Evolutionary conservation across 2,113 vertebrate species (phyloP), one percentile per base, ranked within the genome.

Genomic region (Xyliphius kryptos): DNA sequence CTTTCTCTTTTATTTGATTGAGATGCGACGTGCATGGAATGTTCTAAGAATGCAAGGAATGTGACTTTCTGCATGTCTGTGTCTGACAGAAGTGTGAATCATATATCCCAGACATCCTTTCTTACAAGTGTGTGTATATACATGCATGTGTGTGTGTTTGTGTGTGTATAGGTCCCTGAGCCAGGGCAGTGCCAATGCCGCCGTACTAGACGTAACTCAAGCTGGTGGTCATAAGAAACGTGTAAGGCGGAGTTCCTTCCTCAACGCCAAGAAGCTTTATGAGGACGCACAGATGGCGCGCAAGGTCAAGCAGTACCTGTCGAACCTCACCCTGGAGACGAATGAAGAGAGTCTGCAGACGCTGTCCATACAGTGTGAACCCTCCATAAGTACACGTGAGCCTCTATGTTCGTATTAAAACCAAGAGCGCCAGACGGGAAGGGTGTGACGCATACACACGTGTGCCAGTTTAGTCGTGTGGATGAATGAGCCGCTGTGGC

Each of bases 231-330:
- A 99, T 76, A 97, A 97, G 83, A 99, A 98, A 85, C 85, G 95
- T 5, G 95, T 97, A 20, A 91, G 96, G 6, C 93, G 95, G 60
- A 97, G 95, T 82, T 98, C 96, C 73, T 98, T 99, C 80, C 91
- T 98, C 36, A 99, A 99, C 51, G 95, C 96, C 80, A 98, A 98
- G 83, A 99, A 98, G 79, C 85, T 99, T 20, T 99, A 99, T 5
- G 96, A 99, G 82, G 96, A 99, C 44, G 96, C 96, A 38, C 96
- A 98, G 79, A 99, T 99, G 96, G 93, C 95, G 63, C 86, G 94
- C 49, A 94, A 92, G 72, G 96, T 99, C 46, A 97, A 94, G 61
- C 96, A 99, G 75, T 98, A 97, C 80, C 87, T 99, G 75, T 91
- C 90, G 57, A 90, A 95, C 76, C 83, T 97, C 74, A 91, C 91